phyloP scores from a whole-genome alignment of 92 coral and sea anemone genomes.

The Porites evermanni region DNA sequence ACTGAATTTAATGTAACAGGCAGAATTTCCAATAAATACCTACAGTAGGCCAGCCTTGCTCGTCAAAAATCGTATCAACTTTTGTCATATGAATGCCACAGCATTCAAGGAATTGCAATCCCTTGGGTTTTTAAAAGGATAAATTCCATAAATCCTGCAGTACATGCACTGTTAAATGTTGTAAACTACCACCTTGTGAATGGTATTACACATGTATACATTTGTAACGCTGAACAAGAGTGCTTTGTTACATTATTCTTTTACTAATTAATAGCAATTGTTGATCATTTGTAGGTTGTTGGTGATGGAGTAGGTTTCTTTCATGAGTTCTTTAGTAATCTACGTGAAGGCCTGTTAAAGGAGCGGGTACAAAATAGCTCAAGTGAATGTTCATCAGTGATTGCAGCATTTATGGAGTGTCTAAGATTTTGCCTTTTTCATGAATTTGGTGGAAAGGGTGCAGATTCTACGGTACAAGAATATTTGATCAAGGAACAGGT shows the following conservation, averaged over 20 bases:
- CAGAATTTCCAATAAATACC: no score
- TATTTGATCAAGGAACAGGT: conserved; percentile 80
- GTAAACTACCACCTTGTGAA: no score
- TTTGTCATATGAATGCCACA: background rate
- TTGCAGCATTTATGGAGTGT: conserved; percentile 95
- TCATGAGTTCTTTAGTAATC: conserved; percentile 74
- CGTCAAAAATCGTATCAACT: background rate
- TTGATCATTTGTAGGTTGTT: conserved; percentile 22
- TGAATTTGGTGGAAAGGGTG: conserved; percentile 23
- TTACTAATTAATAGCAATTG: background rate
- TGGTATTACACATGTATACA: no score
- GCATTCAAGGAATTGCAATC: background rate
- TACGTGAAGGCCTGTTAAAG: conserved; percentile 77
- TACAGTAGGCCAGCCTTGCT: background rate
- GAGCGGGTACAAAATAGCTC: conserved; percentile 76
- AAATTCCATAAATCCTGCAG: no score
- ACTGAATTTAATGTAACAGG: no score
- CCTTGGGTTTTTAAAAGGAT: background rate
- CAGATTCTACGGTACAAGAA: conserved; percentile 43
- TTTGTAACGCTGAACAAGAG: background rate
- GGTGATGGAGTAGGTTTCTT: conserved; percentile 71
- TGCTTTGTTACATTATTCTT: background rate
- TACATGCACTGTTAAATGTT: no score
- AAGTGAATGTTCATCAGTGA: conserved; percentile 83
- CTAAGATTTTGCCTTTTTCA: conserved; percentile 70